Conservation (phyloP, 2,113 vertebrate genomes). For the Oostethus manadensis region DNA sequence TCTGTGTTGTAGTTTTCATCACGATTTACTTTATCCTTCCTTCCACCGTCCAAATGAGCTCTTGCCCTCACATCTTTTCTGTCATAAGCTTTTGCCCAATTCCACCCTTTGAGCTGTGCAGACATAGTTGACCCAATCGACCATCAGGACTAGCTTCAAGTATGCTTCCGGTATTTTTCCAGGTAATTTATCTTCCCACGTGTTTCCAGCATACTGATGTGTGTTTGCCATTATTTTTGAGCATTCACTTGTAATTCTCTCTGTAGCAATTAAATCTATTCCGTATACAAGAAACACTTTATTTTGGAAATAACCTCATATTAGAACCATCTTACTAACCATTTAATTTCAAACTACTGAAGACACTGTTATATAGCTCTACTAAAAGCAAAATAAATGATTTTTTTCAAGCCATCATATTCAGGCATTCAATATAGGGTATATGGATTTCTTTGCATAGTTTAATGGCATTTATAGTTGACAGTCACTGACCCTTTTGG, state of each 20-base stretch:
- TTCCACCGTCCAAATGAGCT: conserved; percentile 28
- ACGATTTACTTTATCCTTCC: conserved; percentile 27
- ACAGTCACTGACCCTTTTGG: no score
- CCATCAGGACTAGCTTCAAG: conserved; percentile 27
- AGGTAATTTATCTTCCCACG: conserved; percentile 13
- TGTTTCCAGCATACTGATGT: conserved; percentile 11
- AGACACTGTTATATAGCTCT: no score
- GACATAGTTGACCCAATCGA: conserved; percentile 34
- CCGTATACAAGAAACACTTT: neutral
- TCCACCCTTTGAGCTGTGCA: conserved; percentile 21
- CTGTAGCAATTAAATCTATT: conserved; percentile 5
- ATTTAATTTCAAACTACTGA: no score
- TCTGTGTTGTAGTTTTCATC: conserved; percentile 13
- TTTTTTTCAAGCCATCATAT: neutral
- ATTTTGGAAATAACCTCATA: neutral
- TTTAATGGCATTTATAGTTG: no score
- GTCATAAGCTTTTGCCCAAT: conserved; percentile 22
- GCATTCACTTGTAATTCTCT: neutral
- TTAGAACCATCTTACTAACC: no score
- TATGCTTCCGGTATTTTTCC: conserved; percentile 28
- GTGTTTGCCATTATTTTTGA: conserved; percentile 3
- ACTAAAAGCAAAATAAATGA: no score
- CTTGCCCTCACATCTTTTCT: conserved; percentile 11
- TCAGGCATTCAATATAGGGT: no score
- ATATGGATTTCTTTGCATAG: no score